A percentile compares a stretch with the other conserved stretches of the same genome.
Conservation (phyloP, 2,888 invertebrate genomes). For the Scaptomyza flava region DNA sequence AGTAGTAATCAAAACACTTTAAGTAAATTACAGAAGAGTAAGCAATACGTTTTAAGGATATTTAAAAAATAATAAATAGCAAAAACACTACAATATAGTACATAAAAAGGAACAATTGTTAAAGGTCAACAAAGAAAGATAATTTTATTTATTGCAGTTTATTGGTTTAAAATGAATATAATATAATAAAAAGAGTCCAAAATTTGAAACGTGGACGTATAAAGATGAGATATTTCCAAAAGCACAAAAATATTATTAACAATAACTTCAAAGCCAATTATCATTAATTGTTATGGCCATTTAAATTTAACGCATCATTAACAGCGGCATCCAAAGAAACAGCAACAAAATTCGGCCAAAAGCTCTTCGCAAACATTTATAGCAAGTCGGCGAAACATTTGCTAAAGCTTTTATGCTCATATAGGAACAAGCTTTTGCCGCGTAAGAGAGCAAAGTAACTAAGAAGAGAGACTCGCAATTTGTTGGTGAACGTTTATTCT, state of each 20-base stretch:
- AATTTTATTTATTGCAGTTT: no score
- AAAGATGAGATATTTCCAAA: constrained; percentile 34
- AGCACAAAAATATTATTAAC: constrained; percentile 61
- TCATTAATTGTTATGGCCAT: constrained; percentile 78
- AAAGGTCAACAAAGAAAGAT: no score
- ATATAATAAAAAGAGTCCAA: no score
- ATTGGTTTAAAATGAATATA: no score
- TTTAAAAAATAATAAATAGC: no score
- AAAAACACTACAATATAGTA: no score
- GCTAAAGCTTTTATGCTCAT: constrained; percentile 34
- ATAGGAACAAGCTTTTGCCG: constrained; percentile 42
- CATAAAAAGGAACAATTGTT: no score
- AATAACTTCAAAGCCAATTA: constrained; percentile 76
- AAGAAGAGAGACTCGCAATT: constrained; percentile 56
- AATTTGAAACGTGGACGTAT: constrained; percentile 21
- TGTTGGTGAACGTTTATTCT: constrained; percentile 40
- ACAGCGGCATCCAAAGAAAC: constrained; percentile 43
- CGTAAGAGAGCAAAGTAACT: constrained; percentile 14
- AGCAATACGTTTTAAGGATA: neutral
- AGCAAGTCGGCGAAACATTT: constrained; percentile 23
- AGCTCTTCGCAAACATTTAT: constrained; percentile 48
- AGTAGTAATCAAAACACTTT: neutral
- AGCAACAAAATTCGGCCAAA: constrained; percentile 23
- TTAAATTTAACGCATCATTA: constrained; percentile 81
- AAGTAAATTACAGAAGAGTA: neutral